Evolutionary conservation across 2,113 vertebrate species (phyloP).

Genomic region (Hypanus sabinus): DNA sequence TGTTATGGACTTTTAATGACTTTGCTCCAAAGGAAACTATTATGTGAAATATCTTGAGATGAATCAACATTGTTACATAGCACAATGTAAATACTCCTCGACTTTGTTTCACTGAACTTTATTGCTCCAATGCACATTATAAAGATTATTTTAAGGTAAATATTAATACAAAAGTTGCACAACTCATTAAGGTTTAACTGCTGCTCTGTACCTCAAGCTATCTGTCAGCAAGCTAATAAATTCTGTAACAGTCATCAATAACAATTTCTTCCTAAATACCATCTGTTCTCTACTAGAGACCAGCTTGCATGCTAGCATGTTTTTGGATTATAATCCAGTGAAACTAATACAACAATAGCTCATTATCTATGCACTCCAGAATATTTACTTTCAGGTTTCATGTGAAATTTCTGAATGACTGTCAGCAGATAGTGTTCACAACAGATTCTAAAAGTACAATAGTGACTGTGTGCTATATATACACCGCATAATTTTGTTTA

Average conservation of each 20-base stretch:
- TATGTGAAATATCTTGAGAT: neutral
- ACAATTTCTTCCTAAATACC: slow-evolving; percentile 43
- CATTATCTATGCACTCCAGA: neutral
- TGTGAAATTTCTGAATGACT: neutral
- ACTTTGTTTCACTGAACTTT: neutral
- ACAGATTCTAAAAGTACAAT: neutral
- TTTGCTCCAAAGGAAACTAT: neutral
- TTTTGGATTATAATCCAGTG: neutral
- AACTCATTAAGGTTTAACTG: slow-evolving; percentile 47
- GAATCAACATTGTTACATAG: neutral
- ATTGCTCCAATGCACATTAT: neutral
- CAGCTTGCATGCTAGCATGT: neutral
- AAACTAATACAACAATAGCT: neutral
- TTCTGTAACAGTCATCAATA: slow-evolving; percentile 45
- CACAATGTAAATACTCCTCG: neutral
- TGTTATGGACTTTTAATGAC: neutral
- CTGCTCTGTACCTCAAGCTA: slow-evolving; percentile 48
- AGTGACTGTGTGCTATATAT: neutral
- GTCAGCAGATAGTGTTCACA: neutral
- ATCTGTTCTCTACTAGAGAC: slow-evolving; percentile 43
- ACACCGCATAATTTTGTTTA: too few relatives aligned
- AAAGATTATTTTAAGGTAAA: slow-evolving; percentile 15
- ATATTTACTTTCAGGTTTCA: neutral
- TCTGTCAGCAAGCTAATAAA: slow-evolving; percentile 58
- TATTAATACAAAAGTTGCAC: slow-evolving; percentile 21